phyloP scores from a whole-genome alignment of 23 tunicate genomes.

The Botrylloides violaceus region DNA sequence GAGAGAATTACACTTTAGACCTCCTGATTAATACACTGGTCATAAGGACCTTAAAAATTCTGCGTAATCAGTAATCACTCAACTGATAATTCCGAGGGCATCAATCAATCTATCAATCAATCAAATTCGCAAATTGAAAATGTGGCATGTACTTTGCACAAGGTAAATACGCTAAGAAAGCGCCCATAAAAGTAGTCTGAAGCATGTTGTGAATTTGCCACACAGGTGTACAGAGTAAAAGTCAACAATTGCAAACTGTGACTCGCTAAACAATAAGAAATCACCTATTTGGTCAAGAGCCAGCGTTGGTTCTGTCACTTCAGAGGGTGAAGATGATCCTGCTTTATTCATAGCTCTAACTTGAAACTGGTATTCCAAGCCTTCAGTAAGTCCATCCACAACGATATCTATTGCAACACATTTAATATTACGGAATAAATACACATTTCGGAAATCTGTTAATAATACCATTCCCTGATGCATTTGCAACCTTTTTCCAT shows the following conservation, averaged over 20 bases:
- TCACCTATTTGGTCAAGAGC: slow-evolving; percentile 26
- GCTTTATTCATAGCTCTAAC: slow-evolving; percentile 82
- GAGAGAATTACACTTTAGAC: neutral
- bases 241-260: no score
- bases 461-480: slow-evolving; percentile 13
- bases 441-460: neutral
- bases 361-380: slow-evolving; percentile 82
- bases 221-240: no score
- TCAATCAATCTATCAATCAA: no score
- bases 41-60: no score
- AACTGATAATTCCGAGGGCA: neutral
- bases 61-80: no score
- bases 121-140: no score
- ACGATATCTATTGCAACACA: slow-evolving; percentile 1
- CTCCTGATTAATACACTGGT: neutral
- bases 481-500: slow-evolving; percentile 14
- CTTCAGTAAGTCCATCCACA: slow-evolving; percentile 54
- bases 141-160: no score
- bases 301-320: neutral
- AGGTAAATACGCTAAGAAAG: no score
- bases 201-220: no score
- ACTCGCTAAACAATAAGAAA: no score
- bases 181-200: no score
- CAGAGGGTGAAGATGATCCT: slow-evolving; percentile 37
- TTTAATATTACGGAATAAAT: neutral